Conservation (phyloP, 2,888 invertebrate genomes). For the Latrodectus hesperus region DNA sequence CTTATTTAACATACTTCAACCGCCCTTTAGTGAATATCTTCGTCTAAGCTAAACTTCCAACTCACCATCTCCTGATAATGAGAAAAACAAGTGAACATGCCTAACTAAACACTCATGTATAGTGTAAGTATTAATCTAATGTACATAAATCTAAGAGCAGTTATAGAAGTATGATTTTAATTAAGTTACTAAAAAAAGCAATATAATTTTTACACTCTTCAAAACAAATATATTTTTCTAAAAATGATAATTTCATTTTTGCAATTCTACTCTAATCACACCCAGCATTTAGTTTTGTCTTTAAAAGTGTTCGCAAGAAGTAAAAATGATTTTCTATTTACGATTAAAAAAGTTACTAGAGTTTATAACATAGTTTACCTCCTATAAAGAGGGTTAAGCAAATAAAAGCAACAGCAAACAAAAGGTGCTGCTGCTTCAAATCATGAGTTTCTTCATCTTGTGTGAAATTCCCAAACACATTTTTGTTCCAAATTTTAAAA, state of each 20-base stretch:
- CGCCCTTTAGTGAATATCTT: too few relatives aligned
- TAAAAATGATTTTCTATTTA: background rate
- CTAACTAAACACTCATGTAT: too few relatives aligned
- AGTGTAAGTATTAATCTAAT: too few relatives aligned
- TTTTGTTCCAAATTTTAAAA: too few relatives aligned
- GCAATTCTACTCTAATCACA: background rate
- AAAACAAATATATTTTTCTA: background rate
- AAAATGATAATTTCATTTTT: background rate
- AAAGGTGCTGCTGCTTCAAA: background rate
- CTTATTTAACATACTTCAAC: too few relatives aligned
- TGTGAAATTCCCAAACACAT: background rate
- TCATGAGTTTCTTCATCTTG: slow-evolving; percentile 2
- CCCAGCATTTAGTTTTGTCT: background rate
- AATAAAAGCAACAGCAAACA: background rate
- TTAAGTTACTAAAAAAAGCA: background rate
- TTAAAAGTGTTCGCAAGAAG: background rate
- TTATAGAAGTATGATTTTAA: too few relatives aligned
- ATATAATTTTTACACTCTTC: background rate
- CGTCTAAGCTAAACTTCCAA: too few relatives aligned
- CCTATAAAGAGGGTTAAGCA: slow-evolving; percentile 4
- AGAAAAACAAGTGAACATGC: too few relatives aligned
- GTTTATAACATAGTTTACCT: background rate
- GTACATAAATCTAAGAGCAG: too few relatives aligned
- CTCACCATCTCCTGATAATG: too few relatives aligned
- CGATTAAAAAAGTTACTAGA: background rate